These are phyloP conservation scores for Scortum barcoo DNA, from an alignment of 2,113 vertebrate species.

Conservation along the genomic window DNA sequence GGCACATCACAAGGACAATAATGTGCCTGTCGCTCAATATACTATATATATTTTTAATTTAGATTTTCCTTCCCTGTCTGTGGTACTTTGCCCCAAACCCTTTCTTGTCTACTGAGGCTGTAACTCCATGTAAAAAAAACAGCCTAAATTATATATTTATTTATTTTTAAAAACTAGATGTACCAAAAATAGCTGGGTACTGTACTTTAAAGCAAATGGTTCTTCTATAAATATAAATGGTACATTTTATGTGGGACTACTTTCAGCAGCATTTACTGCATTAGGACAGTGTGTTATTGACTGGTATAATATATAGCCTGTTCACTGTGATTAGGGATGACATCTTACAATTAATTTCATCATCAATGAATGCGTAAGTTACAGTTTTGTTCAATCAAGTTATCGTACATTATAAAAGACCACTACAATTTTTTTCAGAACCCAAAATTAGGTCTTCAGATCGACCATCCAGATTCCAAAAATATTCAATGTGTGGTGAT, in stretches of 20 bases:
- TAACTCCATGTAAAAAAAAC: no score
- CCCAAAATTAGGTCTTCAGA: neutral
- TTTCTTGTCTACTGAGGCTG: no score
- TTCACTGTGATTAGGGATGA: neutral
- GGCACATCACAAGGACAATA: neutral
- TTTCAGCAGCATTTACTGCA: neutral
- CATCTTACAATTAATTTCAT: neutral
- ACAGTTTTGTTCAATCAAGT: neutral
- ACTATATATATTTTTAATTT: no score
- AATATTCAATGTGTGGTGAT: neutral
- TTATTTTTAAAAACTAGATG: neutral
- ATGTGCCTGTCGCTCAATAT: no score
- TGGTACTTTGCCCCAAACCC: no score
- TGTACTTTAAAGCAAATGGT: no score
- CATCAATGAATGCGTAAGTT: neutral
- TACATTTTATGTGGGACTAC: neutral
- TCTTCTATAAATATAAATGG: neutral
- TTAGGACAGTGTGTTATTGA: neutral
- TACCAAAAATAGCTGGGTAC: neutral
- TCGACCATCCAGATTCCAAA: neutral
- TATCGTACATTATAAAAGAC: neutral
- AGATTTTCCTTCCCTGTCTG: no score
- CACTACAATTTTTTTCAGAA: neutral
- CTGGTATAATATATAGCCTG: neutral
- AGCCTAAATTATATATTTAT: no score